Conservation (phyloP, 2,797 vertebrate species). For the Onychomys leucogaster region DNA sequence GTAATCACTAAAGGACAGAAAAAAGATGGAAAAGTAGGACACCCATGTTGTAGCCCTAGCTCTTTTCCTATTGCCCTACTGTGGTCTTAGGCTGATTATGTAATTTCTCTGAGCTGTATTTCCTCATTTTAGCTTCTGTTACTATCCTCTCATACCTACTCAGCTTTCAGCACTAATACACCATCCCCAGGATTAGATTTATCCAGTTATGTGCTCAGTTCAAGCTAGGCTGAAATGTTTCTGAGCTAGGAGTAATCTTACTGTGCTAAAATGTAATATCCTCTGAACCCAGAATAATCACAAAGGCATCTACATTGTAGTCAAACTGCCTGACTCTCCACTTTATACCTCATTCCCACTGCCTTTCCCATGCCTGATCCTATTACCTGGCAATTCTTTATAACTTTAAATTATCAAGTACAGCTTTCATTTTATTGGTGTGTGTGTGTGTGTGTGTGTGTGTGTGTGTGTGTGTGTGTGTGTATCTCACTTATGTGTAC, state of each 20-base stretch:
- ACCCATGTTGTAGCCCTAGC: neutral
- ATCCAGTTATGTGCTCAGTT: neutral
- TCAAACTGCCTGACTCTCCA: neutral
- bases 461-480: neutral
- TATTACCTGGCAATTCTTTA: neutral
- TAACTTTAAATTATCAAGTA: neutral
- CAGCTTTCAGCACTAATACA: neutral
- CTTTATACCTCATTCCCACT: neutral
- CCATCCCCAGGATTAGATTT: neutral
- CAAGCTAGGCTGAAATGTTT: conserved; percentile 9
- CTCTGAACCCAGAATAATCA: neutral
- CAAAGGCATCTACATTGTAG: neutral
- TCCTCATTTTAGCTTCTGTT: neutral
- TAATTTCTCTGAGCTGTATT: neutral
- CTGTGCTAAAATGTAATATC: neutral
- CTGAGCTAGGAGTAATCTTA: neutral
- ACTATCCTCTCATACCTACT: neutral
- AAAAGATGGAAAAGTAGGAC: neutral
- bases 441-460: neutral
- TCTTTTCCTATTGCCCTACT: neutral
- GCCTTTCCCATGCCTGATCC: neutral
- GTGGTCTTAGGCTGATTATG: neutral
- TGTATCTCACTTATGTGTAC: neutral
- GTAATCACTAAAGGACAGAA: neutral
- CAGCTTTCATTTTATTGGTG: neutral